Evolutionary conservation across 2,888 invertebrate genomes (phyloP).

Genomic region (Agriopis marginaria): DNA sequence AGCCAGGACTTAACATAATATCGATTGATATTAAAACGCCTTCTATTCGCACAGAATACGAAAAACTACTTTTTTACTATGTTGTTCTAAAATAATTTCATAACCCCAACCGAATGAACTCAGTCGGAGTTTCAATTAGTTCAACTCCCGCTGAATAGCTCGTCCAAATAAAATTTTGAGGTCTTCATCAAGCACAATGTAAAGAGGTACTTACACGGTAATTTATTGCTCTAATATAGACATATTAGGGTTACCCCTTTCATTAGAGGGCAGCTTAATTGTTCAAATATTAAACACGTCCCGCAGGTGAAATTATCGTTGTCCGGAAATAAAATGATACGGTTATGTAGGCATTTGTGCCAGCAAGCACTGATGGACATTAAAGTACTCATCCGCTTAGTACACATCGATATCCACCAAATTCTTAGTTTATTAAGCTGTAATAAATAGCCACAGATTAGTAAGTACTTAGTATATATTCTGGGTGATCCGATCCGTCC

Average conservation of each 20-base stretch:
- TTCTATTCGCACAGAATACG: no score
- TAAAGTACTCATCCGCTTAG: constrained; percentile 30
- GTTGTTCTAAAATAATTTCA: background rate
- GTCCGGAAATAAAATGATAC: constrained; percentile 59
- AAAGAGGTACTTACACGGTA: constrained; percentile 32
- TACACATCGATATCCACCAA: no score
- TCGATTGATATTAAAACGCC: no score
- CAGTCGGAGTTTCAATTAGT: constrained; percentile 1
- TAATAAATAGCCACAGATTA: no score
- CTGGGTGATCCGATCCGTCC: no score
- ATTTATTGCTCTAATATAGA: constrained; percentile 38
- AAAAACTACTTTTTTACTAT: no score
- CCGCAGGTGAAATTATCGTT: constrained; percentile 53
- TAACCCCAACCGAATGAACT: constrained; percentile 5
- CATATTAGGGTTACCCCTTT: constrained; percentile 38
- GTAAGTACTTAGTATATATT: no score
- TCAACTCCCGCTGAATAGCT: constrained; percentile 1
- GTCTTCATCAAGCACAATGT: constrained; percentile 36
- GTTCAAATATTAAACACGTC: constrained; percentile 56
- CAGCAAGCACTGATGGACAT: constrained; percentile 54
- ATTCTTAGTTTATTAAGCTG: no score
- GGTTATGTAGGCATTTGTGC: constrained; percentile 51
- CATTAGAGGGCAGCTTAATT: constrained; percentile 46
- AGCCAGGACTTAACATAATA: no score
- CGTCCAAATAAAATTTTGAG: constrained; percentile 20